phyloP scores from a whole-genome alignment of 2,797 vertebrate species.

The Enteromius mattozi region DNA sequence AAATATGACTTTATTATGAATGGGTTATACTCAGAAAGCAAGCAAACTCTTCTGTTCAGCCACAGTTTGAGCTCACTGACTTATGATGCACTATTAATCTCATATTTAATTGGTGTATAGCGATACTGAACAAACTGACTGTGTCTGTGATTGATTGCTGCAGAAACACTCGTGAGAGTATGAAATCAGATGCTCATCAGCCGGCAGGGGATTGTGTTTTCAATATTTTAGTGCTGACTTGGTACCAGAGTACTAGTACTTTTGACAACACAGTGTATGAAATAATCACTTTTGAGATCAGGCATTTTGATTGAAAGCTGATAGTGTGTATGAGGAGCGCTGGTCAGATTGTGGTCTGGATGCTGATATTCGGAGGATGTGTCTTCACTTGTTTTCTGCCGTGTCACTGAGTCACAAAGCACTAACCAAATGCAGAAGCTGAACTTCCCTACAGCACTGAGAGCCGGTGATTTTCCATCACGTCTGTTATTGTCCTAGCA shows the following conservation, averaged over 20 bases:
- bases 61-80: no score
- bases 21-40: background rate
- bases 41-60: background rate
- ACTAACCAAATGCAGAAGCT: slow-evolving; percentile 46
- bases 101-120: no score
- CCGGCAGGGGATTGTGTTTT: background rate
- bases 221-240: background rate
- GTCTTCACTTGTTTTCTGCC: background rate
- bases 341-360: slow-evolving; percentile 3
- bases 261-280: background rate
- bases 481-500: background rate
- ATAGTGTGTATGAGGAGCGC: background rate
- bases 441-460: slow-evolving; percentile 30
- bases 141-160: background rate
- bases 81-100: no score
- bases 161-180: background rate
- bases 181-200: no score
- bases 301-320: background rate
- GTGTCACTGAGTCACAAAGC: slow-evolving; percentile 8
- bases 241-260: background rate
- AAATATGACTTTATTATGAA: background rate
- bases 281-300: background rate
- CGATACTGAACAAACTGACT: no score
- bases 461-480: background rate
- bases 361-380: background rate